These are phyloP conservation scores for Lepidurus packardi DNA, from an alignment of 1,140 invertebrate genomes.

Conservation along the genomic window DNA sequence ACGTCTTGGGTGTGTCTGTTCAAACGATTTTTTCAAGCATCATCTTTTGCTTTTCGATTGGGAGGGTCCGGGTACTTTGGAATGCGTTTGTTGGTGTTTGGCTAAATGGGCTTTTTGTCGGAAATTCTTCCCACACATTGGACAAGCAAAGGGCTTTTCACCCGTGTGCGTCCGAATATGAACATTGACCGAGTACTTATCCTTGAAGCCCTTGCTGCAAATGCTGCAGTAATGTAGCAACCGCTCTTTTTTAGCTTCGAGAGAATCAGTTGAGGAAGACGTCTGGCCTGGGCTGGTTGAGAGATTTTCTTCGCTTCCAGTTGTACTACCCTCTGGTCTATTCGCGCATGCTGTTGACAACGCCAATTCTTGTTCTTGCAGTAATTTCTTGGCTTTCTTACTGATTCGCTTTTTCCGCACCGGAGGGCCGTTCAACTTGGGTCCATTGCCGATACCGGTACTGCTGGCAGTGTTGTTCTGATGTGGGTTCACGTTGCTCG, in stretches of 20 bases:
- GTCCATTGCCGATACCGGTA: neutral
- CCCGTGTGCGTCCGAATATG: conserved; percentile 85
- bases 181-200: conserved; percentile 87
- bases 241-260: conserved; percentile 51
- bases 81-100: conserved; percentile 93
- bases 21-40: neutral
- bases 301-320: neutral
- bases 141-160: conserved; percentile 83
- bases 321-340: neutral
- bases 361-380: conserved; percentile 23
- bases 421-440: neutral
- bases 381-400: conserved; percentile 26
- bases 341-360: neutral
- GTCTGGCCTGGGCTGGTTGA: neutral
- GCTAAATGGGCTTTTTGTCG: conserved; percentile 94
- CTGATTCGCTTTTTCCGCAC: conserved; percentile 24
- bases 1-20: neutral
- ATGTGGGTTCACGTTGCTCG: neutral
- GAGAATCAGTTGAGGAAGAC: neutral
- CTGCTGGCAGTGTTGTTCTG: neutral
- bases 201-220: conserved; percentile 87
- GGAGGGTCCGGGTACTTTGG: conserved; percentile 27
- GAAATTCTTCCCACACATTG: conserved; percentile 81
- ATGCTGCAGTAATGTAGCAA: conserved; percentile 84
- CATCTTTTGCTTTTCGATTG: neutral